Base-by-base conservation (phyloP, 2,888 invertebrate genomes). In the Campoletis raptor region DNA sequence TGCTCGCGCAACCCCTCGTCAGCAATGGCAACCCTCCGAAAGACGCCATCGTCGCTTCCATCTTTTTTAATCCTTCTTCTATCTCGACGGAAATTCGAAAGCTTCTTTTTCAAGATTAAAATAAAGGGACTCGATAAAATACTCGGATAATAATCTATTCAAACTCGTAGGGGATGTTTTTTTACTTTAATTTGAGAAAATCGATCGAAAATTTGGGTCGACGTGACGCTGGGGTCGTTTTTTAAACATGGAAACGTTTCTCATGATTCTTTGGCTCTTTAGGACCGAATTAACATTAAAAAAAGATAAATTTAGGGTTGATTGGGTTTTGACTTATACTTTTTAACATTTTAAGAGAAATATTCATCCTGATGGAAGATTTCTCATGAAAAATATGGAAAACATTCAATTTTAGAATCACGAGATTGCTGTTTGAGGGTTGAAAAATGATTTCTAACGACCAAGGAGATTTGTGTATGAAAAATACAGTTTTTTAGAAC, bases 1-100 rank as follows among this genome's bases (percentile, higher is more conserved):
- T 10, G 69, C 24, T 81, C 45, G 84, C 30, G 69, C 84, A 57
- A 42, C 86, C 84, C 83, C 81, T 69, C 78, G 78, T 48, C 42
- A 57, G 54, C 61, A 74, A 81, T 77, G 73, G 83, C 64, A 84
- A 79, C 74, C 30, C n/a, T 15, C 66, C 21, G 30, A 21, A 64
- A 67, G 69, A 86, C 83, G 86, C 87, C 87, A 89, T 87, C 83
- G 82, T 78, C 61, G 73, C 73, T 87, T 79, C 85, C 85, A 84
- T 84, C 78, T 81, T 84, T 81, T 30, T 61, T 18, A 36, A 37
- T 74, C 10, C 57, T 66, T 24, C 21, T 57, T 66, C 42, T 9
- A 21, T 0, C 48, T 40, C 37, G 69, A n/a, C 67, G 74, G 21
- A 64, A 54, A 76, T 48, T 76, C 45, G 37, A 76, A 45, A 80